phyloP scores from a whole-genome alignment of 2,888 invertebrate genomes.

The Coelinius sp. region DNA sequence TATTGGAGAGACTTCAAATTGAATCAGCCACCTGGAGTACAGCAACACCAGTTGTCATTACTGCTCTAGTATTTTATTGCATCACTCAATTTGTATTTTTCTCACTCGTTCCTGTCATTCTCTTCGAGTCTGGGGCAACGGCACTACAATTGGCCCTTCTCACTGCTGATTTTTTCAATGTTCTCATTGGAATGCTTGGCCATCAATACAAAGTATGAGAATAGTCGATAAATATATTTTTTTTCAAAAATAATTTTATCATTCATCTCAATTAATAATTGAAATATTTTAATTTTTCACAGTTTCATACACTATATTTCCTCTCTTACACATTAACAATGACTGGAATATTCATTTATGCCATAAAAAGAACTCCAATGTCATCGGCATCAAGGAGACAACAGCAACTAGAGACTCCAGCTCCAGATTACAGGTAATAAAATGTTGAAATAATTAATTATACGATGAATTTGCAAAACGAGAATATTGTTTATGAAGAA shows the following conservation, averaged over 20 bases:
- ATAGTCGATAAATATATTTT: neutral
- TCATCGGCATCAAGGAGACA: constrained; percentile 66
- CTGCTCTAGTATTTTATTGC: constrained; percentile 76
- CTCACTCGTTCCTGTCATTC: constrained; percentile 81
- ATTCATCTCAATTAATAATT: constrained; percentile 8
- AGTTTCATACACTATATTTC: constrained; percentile 89
- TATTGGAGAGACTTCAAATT: constrained; percentile 78
- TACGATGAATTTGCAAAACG: neutral
- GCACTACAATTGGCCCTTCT: constrained; percentile 86
- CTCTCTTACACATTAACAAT: constrained; percentile 84
- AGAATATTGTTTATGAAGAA: neutral
- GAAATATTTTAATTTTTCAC: constrained; percentile 60
- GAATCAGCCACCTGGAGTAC: constrained; percentile 74
- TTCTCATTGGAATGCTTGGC: constrained; percentile 84
- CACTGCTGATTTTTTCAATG: constrained; percentile 88
- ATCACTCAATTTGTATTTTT: constrained; percentile 83
- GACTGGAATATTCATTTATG: constrained; percentile 79
- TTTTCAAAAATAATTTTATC: neutral
- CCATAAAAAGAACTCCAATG: constrained; percentile 76
- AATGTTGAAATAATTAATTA: neutral
- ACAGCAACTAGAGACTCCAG: constrained; percentile 66
- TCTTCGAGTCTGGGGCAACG: constrained; percentile 85
- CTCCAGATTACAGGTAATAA: constrained; percentile 65
- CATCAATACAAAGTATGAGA: constrained; percentile 83
- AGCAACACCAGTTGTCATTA: constrained; percentile 75